Evolutionary conservation across 2,797 vertebrate genomes (phyloP).

Genomic region (Pagetopsis macropterus): DNA sequence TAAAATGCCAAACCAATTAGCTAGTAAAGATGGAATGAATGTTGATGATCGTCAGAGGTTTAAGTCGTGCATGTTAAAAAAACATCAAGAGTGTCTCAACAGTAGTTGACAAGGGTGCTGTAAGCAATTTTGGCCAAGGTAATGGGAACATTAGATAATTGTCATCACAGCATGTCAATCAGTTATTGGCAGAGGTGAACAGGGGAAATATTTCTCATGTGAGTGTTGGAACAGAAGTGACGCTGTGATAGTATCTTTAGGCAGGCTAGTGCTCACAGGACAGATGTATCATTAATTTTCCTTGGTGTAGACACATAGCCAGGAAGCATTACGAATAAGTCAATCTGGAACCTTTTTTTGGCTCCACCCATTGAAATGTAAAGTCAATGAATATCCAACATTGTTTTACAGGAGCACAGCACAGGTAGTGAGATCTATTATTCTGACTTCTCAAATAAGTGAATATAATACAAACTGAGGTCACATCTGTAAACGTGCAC

Average conservation of each 20-base stretch:
- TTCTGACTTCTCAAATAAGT: slow-evolving; percentile 19
- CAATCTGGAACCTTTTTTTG: neutral
- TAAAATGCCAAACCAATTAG: slow-evolving; percentile 61
- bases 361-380: neutral
- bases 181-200: slow-evolving; percentile 18
- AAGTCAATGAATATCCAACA: neutral
- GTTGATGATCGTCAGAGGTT: slow-evolving; percentile 48
- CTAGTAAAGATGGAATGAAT: slow-evolving; percentile 51
- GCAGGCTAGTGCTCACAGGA: neutral
- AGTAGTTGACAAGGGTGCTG: slow-evolving; percentile 33
- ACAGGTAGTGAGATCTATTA: slow-evolving; percentile 34
- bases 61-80: slow-evolving; percentile 57
- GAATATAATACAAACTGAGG: slow-evolving; percentile 19
- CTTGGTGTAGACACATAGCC: slow-evolving; percentile 3
- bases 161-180: slow-evolving; percentile 32
- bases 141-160: slow-evolving; percentile 27
- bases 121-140: slow-evolving; percentile 1
- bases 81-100: slow-evolving; percentile 38
- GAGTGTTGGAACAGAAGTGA: slow-evolving; percentile 28
- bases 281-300: slow-evolving; percentile 9
- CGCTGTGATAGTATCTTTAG: slow-evolving; percentile 16
- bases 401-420: neutral
- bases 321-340: too few relatives aligned
- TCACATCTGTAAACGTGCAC: slow-evolving; percentile 16
- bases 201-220: slow-evolving; percentile 24